Evolutionary conservation across 2,888 invertebrate species (phyloP).

Genomic region (Empis stercorea): DNA sequence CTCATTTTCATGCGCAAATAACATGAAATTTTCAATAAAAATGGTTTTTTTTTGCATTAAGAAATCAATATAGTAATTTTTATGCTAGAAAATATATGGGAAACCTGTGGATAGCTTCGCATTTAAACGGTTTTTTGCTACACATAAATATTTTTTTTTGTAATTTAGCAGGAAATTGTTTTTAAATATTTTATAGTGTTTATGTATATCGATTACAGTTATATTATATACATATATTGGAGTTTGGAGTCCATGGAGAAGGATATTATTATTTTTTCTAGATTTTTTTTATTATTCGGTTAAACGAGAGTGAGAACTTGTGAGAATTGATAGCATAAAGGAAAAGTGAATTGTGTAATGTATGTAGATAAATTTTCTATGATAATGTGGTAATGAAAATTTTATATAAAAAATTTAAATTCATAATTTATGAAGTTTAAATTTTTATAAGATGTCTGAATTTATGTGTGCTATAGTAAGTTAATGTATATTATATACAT

Average conservation of each 20-base stretch:
- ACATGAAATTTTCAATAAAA: neutral
- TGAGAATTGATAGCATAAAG: constrained; percentile 15
- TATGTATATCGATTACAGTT: constrained; percentile 2
- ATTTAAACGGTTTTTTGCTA: neutral
- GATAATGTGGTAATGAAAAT: constrained; percentile 22
- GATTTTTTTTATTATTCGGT: constrained; percentile 1
- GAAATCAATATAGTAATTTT: constrained; percentile 1
- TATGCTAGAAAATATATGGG: neutral
- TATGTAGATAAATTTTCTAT: constrained; percentile 18
- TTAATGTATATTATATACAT: too few species aligned
- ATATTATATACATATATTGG: neutral
- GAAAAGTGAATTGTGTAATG: constrained; percentile 19
- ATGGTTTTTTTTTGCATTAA: neutral
- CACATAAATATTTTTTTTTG: too few species aligned
- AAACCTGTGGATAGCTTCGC: neutral
- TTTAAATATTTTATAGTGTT: neutral
- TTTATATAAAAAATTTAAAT: constrained; percentile 12
- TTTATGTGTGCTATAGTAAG: too few species aligned
- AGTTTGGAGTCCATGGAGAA: neutral
- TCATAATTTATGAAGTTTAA: too few species aligned
- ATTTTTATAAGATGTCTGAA: too few species aligned
- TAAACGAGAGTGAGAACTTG: constrained; percentile 18
- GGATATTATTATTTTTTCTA: neutral
- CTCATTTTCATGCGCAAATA: constrained; percentile 1
- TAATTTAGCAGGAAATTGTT: too few species aligned